Conservation (phyloP, 2,888 invertebrate species). For the Phyto melanocephala region DNA sequence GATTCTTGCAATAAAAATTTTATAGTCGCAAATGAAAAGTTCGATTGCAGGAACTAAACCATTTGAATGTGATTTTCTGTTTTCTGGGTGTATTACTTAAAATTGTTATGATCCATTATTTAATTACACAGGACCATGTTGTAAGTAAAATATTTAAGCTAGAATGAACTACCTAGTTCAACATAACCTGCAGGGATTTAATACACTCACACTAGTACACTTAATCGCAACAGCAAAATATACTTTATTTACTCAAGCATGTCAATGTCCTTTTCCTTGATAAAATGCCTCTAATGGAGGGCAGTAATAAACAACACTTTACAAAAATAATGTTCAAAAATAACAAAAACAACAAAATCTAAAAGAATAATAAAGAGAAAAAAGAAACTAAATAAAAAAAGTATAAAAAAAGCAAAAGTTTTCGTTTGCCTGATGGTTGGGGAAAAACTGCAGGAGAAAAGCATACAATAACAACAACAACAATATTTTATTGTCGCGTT, state of each 20-base stretch:
- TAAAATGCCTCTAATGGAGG: conserved; percentile 60
- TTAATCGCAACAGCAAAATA: not conserved
- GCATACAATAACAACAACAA: not conserved
- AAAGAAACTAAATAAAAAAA: not conserved
- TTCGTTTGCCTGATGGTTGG: conserved; percentile 8
- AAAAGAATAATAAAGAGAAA: conserved; percentile 19
- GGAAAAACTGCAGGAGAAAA: not conserved
- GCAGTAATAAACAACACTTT: conserved; percentile 58
- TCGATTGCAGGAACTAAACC: too few species aligned
- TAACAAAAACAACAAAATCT: conserved; percentile 10
- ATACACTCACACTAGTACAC: not conserved
- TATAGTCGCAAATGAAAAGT: too few species aligned
- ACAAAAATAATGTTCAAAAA: conserved; percentile 14
- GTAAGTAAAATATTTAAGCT: too few species aligned
- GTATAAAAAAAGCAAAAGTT: conserved; percentile 15
- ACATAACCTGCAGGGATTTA: not conserved
- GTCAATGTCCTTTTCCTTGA: conserved; percentile 59
- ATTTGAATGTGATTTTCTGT: too few species aligned
- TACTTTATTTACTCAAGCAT: conserved; percentile 37
- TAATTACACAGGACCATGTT: too few species aligned
- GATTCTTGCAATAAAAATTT: too few species aligned
- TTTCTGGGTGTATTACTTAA: too few species aligned
- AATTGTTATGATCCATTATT: too few species aligned
- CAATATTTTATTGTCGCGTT: conserved; percentile 76
- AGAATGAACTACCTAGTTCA: too few species aligned